phyloP scores from a whole-genome alignment of 2,888 invertebrate genomes.

The Epinotia bilunana region DNA sequence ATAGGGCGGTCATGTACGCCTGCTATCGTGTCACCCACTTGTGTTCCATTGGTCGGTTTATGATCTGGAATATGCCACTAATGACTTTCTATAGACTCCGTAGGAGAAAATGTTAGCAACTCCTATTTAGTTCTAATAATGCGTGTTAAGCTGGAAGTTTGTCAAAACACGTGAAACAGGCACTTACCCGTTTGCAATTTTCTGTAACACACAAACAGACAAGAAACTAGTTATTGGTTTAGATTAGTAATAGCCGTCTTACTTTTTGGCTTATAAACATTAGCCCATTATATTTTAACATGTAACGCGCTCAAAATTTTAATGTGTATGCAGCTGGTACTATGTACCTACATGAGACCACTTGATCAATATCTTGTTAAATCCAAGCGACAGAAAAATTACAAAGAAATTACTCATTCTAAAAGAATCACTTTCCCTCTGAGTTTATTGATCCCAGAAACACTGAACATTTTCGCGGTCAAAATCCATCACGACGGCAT shows the following conservation, averaged over 20 bases:
- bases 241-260: no score
- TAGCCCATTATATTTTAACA: no score
- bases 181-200: no score
- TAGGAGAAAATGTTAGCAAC: background rate
- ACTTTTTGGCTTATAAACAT: no score
- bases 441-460: constrained; percentile 3
- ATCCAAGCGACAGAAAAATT: background rate
- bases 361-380: no score
- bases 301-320: no score
- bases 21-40: constrained; percentile 16
- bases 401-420: background rate
- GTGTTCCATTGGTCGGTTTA: constrained; percentile 11
- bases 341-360: no score
- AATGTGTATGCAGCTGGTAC: no score
- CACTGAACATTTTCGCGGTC: constrained; percentile 1
- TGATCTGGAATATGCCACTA: constrained; percentile 32
- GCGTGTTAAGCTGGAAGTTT: no score
- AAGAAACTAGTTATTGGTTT: no score
- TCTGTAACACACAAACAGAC: no score
- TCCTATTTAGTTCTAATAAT: background rate
- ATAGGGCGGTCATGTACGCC: constrained; percentile 31
- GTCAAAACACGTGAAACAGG: no score
- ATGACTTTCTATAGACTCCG: background rate
- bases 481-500: constrained; percentile 34
- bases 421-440: background rate